These are phyloP conservation scores for Liasis olivaceus DNA, from an alignment of 2,797 vertebrate genomes.

Conservation along the genomic window DNA sequence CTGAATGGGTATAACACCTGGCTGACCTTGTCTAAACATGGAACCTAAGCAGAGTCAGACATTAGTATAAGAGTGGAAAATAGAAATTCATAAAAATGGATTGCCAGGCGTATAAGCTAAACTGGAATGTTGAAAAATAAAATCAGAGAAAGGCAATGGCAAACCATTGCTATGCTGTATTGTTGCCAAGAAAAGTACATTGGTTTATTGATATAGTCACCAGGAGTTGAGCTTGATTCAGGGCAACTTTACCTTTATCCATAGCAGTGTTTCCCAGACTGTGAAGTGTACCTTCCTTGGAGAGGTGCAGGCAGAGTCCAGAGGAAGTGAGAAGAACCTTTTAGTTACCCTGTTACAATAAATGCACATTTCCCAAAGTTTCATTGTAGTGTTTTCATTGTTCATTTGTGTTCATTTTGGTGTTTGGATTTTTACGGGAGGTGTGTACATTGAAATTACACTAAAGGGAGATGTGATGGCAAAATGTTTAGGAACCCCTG, in stretches of 20 bases:
- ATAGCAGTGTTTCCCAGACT: not conserved
- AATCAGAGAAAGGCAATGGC: not conserved
- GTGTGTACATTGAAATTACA: not conserved
- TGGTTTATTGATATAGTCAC: not conserved
- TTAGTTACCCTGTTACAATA: not conserved
- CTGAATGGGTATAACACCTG: not conserved
- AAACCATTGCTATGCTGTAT: not conserved
- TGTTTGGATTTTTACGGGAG: not conserved
- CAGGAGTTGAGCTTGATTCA: not conserved
- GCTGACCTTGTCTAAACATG: not conserved
- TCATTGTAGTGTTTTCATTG: not conserved
- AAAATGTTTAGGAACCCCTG: not conserved
- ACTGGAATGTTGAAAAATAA: not conserved
- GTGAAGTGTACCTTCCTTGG: not conserved
- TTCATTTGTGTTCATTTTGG: not conserved
- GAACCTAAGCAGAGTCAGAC: not conserved
- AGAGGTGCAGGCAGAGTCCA: not conserved
- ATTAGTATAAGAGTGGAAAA: not conserved
- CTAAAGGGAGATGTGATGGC: not conserved
- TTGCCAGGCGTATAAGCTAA: not conserved
- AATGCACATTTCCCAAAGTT: not conserved
- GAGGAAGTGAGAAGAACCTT: not conserved
- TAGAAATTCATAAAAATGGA: not conserved
- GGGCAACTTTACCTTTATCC: not conserved
- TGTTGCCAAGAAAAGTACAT: not conserved